Conservation (phyloP, 2,797 vertebrate species). For the Helicolenus hilgendorfi region DNA sequence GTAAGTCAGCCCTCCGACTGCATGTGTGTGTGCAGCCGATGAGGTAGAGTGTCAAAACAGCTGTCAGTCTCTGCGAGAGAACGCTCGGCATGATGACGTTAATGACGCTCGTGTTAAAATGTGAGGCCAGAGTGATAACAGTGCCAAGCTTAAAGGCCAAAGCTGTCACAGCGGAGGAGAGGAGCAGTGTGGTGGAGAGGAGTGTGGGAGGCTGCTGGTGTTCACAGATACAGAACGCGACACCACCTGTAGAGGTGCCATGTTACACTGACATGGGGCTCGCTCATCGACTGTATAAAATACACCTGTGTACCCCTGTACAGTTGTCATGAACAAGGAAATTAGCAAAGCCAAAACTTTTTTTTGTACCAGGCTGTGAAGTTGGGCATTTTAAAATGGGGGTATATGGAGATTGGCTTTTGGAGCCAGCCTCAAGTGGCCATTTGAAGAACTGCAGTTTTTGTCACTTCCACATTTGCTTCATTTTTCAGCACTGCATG, state of each 20-base stretch:
- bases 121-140: conserved; percentile 64
- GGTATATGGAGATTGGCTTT: too few relatives aligned
- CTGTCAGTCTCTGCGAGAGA: conserved; percentile 71
- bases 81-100: conserved; percentile 52
- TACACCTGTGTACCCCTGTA: too few relatives aligned
- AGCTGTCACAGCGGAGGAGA: conserved; percentile 70
- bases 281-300: too few relatives aligned
- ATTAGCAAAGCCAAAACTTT: too few relatives aligned
- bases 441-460: too few relatives aligned
- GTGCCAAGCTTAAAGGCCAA: conserved; percentile 80
- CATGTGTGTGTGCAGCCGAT: conserved; percentile 18
- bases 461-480: too few relatives aligned
- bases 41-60: conserved; percentile 69
- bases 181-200: not conserved
- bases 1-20: conserved; percentile 51
- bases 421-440: too few relatives aligned
- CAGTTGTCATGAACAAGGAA: too few relatives aligned
- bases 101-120: conserved; percentile 74
- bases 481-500: too few relatives aligned
- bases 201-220: not conserved
- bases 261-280: not conserved
- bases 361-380: too few relatives aligned
- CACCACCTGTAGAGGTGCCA: not conserved
- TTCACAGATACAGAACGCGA: conserved; percentile 2
- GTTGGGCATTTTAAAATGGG: too few relatives aligned